These are phyloP conservation scores for Volucella inanis DNA, from an alignment of 2,888 invertebrate species.

Conservation along the genomic window DNA sequence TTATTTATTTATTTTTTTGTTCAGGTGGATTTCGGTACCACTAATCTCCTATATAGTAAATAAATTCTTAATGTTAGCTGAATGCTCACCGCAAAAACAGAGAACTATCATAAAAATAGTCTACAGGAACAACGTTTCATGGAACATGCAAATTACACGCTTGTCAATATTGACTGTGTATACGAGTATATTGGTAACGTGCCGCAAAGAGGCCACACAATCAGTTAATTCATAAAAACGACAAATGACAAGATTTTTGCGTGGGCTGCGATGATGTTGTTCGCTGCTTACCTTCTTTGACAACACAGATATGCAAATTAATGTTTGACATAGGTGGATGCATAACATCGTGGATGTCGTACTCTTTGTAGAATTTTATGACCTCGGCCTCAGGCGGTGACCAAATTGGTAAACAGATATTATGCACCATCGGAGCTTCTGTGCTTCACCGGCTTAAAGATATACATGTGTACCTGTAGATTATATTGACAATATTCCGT, in stretches of 20 bases:
- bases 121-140: too few species aligned
- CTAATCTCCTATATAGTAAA: too few species aligned
- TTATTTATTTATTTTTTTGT: too few species aligned
- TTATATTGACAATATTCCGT: constrained; percentile 20
- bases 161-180: constrained; percentile 37
- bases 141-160: constrained; percentile 10
- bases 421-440: constrained; percentile 28
- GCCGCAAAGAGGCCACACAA: constrained; percentile 27
- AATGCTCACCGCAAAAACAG: too few species aligned
- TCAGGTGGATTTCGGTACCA: too few species aligned
- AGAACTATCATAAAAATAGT: too few species aligned
- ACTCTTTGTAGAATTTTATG: constrained; percentile 37
- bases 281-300: constrained; percentile 24
- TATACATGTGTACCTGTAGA: background rate
- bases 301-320: constrained; percentile 38
- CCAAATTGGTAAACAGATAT: background rate
- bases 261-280: constrained; percentile 35
- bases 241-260: constrained; percentile 31
- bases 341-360: constrained; percentile 15
- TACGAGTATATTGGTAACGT: background rate
- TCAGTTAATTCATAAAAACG: constrained; percentile 26
- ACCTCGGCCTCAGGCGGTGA: constrained; percentile 28
- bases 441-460: constrained; percentile 48
- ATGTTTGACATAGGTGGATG: constrained; percentile 31
- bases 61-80: too few species aligned